Evolutionary conservation across 2,797 vertebrate species (phyloP), one percentile per base, ranked within the genome.

Genomic region (Sphenodon punctatus): DNA sequence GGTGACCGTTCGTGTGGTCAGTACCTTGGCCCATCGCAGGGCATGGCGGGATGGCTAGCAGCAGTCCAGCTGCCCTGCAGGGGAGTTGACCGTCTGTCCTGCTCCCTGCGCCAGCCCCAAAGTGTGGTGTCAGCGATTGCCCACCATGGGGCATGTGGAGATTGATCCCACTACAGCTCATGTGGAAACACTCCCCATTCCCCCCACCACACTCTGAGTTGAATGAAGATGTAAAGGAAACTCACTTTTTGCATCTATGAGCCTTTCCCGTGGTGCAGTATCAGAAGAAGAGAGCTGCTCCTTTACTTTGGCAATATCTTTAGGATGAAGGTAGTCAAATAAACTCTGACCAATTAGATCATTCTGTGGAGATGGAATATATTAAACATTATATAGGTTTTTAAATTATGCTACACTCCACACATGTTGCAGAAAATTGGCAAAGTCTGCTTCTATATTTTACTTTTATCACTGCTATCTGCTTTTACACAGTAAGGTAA

Each of bases 241-340:
- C 96, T 96, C 95, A 99, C 99, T 99, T 96, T 99, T 99, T 80
- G 99, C 98, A 80, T 99, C 98, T 67, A 99, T 99, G 89, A 99
- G 98, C 81, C 98, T 95, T 89, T 99, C 98, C 78, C 99, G 95
- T 4, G 98, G 99, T 0, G 99, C 98, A 0, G 98, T 98, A 78
- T 99, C 98, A 0, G 98, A 99, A 5, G 98, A 99, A 13, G 98
- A 99, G 85, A 99, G 96, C 95, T 99, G 99, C 91, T 99, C 99
- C 95, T 99, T 99, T 79, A 99, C 98, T 97, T 99, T 99, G 96
- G 98, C 98, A 25, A 99, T 99, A 94, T 99, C 99, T 96, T 99
- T 99, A 79, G 99, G 98, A 85, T 99, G 99, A 93, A 99, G 97
- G 95, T 99, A 99, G 94, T 99, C 98, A 85, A 99, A 99, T 89